Conservation (phyloP, 2,113 vertebrate genomes). For the Acrocephalus kingi region DNA sequence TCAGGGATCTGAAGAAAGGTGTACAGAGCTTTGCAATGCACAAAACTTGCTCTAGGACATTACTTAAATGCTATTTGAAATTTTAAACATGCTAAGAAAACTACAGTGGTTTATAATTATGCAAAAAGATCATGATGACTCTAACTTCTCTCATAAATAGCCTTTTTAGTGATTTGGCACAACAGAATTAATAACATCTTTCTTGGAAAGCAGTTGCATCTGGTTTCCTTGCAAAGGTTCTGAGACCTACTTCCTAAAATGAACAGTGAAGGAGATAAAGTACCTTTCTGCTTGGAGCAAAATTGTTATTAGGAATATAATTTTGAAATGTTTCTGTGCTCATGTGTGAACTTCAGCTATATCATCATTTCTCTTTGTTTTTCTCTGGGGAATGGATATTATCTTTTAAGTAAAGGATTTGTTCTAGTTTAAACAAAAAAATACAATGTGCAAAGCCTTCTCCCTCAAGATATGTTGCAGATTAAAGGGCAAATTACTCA, state of each 20-base stretch:
- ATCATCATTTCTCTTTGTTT: not conserved
- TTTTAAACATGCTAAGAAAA: not conserved
- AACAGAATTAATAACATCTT: not conserved
- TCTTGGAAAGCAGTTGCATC: not conserved
- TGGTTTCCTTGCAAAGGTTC: not conserved
- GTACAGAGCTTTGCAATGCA: not conserved
- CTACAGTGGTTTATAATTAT: not conserved
- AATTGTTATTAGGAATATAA: not conserved
- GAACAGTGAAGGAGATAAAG: not conserved
- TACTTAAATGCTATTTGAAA: slow-evolving; percentile 7
- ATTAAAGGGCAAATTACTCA: slow-evolving; percentile 1
- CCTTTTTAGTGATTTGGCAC: not conserved
- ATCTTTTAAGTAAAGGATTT: not conserved
- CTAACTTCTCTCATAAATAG: not conserved
- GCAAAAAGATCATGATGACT: not conserved
- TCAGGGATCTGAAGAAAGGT: not conserved
- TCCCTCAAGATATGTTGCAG: not conserved
- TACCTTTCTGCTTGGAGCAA: slow-evolving; percentile 21
- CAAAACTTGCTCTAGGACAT: not conserved
- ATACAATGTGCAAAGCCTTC: not conserved
- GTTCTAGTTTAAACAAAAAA: slow-evolving; percentile 14
- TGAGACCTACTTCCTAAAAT: not conserved
- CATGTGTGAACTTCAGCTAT: not conserved
- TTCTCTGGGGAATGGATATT: not conserved
- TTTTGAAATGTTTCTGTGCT: not conserved